Evolutionary conservation across 2,797 vertebrate species (phyloP).

Genomic region (Moxostoma hubbsi): DNA sequence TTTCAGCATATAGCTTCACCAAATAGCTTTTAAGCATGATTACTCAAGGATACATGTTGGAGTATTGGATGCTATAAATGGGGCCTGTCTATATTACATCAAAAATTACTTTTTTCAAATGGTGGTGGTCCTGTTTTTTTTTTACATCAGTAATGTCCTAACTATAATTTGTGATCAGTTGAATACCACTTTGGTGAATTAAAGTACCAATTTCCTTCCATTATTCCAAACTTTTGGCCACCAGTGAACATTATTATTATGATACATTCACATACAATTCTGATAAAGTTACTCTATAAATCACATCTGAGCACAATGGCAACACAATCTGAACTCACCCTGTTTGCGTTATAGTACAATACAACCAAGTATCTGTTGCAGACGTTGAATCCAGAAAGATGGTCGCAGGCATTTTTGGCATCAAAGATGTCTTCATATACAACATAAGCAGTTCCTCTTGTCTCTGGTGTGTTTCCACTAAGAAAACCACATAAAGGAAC

Average conservation of each 20-base stretch:
- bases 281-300: background rate
- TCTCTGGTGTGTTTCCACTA: constrained; percentile 96
- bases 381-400: constrained; percentile 97
- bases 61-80: too few species aligned
- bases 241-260: background rate
- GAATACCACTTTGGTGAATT: too few species aligned
- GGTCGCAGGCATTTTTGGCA: constrained; percentile 97
- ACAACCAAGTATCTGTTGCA: constrained; percentile 99
- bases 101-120: too few species aligned
- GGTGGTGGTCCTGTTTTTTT: too few species aligned
- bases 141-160: too few species aligned
- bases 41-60: too few species aligned
- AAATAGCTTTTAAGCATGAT: too few species aligned
- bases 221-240: too few species aligned
- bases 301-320: background rate
- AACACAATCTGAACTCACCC: constrained; percentile 76
- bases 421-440: constrained; percentile 99
- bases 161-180: too few species aligned
- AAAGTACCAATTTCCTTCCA: too few species aligned
- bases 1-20: too few species aligned
- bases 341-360: constrained; percentile 96
- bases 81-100: too few species aligned
- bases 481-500: constrained; percentile 23
- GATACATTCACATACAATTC: background rate
- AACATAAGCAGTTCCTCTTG: constrained; percentile 96